Conservation (phyloP, 1,140 invertebrate species). For the Melitaea cinxia region DNA sequence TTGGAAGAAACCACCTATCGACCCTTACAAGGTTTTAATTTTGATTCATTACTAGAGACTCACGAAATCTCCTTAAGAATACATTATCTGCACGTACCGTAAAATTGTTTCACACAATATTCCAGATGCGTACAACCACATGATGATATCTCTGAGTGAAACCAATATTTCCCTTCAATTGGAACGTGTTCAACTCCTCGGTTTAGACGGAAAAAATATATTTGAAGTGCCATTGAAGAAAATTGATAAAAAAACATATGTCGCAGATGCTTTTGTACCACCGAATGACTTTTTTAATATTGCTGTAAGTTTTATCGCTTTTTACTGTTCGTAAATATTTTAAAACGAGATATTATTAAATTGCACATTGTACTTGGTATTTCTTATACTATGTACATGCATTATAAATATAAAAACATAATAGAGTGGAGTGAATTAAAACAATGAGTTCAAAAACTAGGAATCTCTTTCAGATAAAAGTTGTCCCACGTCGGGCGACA, state of each 20-base stretch:
- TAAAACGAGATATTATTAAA: too few species aligned
- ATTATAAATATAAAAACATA: too few species aligned
- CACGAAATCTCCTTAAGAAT: too few species aligned
- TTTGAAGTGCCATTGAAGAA: conserved; percentile 69
- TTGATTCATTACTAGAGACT: too few species aligned
- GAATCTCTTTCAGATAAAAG: not conserved
- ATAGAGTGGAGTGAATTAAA: too few species aligned
- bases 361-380: too few species aligned
- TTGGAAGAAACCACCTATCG: conserved; percentile 82
- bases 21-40: conserved; percentile 82
- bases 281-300: conserved; percentile 76
- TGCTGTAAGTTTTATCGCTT: conserved; percentile 66
- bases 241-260: conserved; percentile 51
- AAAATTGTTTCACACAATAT: too few species aligned
- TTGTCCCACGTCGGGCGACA: not conserved
- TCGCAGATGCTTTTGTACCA: conserved; percentile 65
- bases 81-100: too few species aligned
- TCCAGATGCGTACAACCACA: conserved; percentile 68
- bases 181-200: conserved; percentile 59
- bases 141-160: conserved; percentile 62
- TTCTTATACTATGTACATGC: too few species aligned
- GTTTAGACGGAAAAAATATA: conserved; percentile 54
- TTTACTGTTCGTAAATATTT: too few species aligned
- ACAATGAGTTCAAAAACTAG: too few species aligned
- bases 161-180: conserved; percentile 44